phyloP scores from a whole-genome alignment of 2,888 invertebrate species.

The Ophion ventricosus region DNA sequence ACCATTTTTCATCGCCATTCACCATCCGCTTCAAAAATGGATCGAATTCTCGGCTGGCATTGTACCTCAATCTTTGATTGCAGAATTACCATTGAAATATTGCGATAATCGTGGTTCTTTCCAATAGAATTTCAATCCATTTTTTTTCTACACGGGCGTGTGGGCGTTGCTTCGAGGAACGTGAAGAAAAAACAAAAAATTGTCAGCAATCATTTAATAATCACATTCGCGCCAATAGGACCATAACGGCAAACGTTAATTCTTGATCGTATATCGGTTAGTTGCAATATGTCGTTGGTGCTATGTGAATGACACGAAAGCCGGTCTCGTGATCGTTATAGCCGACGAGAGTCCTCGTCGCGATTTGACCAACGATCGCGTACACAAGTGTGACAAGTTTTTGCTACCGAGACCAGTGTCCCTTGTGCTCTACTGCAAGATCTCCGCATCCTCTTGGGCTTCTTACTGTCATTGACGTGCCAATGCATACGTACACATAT shows the following conservation, averaged over 20 bases:
- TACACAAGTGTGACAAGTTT: constrained; percentile 52
- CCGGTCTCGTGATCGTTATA: constrained; percentile 40
- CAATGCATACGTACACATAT: neutral
- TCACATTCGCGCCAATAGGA: neutral
- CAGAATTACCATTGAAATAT: too few species aligned
- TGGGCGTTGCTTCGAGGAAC: too few species aligned
- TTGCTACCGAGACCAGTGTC: constrained; percentile 38
- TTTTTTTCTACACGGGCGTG: too few species aligned
- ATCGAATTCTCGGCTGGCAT: too few species aligned
- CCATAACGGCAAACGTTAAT: constrained; percentile 49
- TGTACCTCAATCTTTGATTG: too few species aligned
- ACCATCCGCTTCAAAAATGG: too few species aligned
- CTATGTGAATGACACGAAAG: constrained; percentile 29
- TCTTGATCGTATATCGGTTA: constrained; percentile 51
- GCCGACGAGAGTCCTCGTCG: constrained; percentile 6
- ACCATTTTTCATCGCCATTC: too few species aligned
- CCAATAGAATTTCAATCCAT: too few species aligned
- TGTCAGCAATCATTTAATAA: too few species aligned
- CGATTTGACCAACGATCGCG: constrained; percentile 34
- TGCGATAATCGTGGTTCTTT: too few species aligned
- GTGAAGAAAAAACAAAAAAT: too few species aligned
- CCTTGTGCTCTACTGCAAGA: neutral
- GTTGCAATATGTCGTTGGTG: constrained; percentile 41
- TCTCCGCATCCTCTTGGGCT: constrained; percentile 9
- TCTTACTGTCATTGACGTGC: neutral